These are phyloP conservation scores for Sminthurides aquaticus DNA, from an alignment of 2,888 invertebrate genomes.

Conservation along the genomic window DNA sequence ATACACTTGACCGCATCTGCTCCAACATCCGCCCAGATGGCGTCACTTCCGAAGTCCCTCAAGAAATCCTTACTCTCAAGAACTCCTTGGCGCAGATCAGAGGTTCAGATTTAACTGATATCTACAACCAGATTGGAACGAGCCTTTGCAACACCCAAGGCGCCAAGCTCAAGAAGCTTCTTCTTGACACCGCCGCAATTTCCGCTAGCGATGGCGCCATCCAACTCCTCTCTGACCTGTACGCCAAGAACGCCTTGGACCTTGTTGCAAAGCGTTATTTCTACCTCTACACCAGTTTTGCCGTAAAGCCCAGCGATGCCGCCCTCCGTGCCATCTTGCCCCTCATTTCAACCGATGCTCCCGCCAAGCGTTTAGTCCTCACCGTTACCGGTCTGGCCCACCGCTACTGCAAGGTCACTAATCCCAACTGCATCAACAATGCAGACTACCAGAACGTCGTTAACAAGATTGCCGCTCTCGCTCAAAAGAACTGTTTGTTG, in stretches of 20 bases:
- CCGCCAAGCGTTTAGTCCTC: constrained; percentile 20
- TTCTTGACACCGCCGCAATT: constrained; percentile 72
- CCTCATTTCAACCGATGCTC: constrained; percentile 30
- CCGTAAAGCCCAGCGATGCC: constrained; percentile 26
- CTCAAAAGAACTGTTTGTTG: not conserved
- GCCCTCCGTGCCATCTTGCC: constrained; percentile 28
- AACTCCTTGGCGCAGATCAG: constrained; percentile 6
- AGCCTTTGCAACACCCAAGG: not conserved
- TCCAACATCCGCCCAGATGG: constrained; percentile 11
- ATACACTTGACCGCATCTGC: constrained; percentile 6
- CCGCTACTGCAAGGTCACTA: constrained; percentile 25
- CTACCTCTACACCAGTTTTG: constrained; percentile 31
- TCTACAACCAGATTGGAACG: constrained; percentile 9
- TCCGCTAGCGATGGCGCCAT: constrained; percentile 71
- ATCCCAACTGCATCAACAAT: constrained; percentile 15
- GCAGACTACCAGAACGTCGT: constrained; percentile 21
- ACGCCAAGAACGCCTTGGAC: constrained; percentile 49
- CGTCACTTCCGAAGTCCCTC: constrained; percentile 7
- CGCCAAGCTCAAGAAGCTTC: constrained; percentile 48
- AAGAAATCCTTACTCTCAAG: constrained; percentile 6
- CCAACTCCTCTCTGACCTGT: constrained; percentile 60
- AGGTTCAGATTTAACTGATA: not conserved
- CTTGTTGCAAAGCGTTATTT: constrained; percentile 30
- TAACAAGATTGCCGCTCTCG: constrained; percentile 25
- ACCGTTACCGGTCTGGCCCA: constrained; percentile 33